phyloP scores from a whole-genome alignment of 2,797 vertebrate genomes.

The Pseudomugil tenellus region DNA sequence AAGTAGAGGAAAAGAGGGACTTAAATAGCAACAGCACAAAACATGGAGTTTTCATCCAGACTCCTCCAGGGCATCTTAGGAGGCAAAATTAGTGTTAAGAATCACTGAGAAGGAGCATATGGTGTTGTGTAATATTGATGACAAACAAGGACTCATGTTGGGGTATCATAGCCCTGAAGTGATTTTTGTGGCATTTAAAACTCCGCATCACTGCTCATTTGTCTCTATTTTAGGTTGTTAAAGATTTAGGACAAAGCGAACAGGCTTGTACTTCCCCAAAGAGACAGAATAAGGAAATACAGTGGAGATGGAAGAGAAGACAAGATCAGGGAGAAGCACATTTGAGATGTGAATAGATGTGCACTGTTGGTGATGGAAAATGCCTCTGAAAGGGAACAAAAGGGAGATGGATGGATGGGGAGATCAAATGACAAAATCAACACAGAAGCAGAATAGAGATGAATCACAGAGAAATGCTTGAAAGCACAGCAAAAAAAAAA shows the following conservation, averaged over 20 bases:
- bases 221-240: constrained; percentile 41
- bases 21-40: constrained; percentile 52
- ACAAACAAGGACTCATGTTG: constrained; percentile 39
- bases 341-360: background rate
- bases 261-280: constrained; percentile 10
- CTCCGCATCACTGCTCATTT: constrained; percentile 32
- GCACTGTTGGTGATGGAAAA: constrained; percentile 4
- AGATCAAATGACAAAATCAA: constrained; percentile 45
- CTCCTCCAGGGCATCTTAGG: constrained; percentile 59
- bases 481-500: constrained; percentile 18
- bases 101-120: constrained; percentile 59
- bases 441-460: constrained; percentile 7
- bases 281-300: constrained; percentile 19
- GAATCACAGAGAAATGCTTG: constrained; percentile 12
- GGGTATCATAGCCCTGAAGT: constrained; percentile 50
- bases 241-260: constrained; percentile 55
- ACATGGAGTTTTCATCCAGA: constrained; percentile 52
- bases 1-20: constrained; percentile 17
- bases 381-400: constrained; percentile 23
- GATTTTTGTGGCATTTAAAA: constrained; percentile 56
- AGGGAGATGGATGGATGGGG: constrained; percentile 26
- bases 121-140: constrained; percentile 72
- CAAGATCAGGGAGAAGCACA: background rate
- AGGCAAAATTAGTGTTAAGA: constrained; percentile 60
- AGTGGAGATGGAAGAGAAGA: background rate